Conservation (phyloP, 1,140 invertebrate species). For the Drosophila virilis region DNA sequence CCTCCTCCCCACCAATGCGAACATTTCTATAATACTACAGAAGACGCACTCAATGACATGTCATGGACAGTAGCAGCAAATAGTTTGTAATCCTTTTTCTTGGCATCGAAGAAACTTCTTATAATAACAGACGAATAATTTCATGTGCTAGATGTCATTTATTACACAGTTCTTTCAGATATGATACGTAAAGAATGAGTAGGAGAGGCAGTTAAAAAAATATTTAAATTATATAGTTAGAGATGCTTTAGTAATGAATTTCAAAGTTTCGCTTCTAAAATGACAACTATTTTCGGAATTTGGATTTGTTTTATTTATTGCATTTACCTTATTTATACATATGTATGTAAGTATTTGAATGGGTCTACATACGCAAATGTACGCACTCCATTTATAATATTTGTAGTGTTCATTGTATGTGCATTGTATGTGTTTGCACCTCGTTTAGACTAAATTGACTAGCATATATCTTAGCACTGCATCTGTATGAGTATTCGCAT, state of each 20-base stretch:
- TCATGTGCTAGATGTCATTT: no score
- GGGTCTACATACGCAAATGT: not conserved
- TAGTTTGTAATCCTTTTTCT: no score
- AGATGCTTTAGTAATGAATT: not conserved
- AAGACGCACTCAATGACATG: no score
- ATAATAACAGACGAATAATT: no score
- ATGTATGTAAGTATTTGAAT: slow-evolving; percentile 10
- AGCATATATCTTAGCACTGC: slow-evolving; percentile 16
- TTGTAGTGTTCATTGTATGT: slow-evolving; percentile 6
- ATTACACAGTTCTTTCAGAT: no score
- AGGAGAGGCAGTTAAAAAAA: no score
- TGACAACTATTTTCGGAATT: not conserved
- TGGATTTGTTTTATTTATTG: slow-evolving; percentile 23
- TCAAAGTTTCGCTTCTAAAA: not conserved
- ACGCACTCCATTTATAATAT: slow-evolving; percentile 6
- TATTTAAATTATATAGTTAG: no score
- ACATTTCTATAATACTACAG: no score
- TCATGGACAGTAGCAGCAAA: no score
- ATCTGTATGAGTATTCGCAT: slow-evolving; percentile 12
- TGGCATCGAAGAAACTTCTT: no score
- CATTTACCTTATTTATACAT: slow-evolving; percentile 5
- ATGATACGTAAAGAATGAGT: no score
- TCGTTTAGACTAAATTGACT: slow-evolving; percentile 37
- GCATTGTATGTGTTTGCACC: slow-evolving; percentile 9
- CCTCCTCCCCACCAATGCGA: no score